phyloP scores from a whole-genome alignment of 1,140 invertebrate genomes.

The Phocides pigmalion region DNA sequence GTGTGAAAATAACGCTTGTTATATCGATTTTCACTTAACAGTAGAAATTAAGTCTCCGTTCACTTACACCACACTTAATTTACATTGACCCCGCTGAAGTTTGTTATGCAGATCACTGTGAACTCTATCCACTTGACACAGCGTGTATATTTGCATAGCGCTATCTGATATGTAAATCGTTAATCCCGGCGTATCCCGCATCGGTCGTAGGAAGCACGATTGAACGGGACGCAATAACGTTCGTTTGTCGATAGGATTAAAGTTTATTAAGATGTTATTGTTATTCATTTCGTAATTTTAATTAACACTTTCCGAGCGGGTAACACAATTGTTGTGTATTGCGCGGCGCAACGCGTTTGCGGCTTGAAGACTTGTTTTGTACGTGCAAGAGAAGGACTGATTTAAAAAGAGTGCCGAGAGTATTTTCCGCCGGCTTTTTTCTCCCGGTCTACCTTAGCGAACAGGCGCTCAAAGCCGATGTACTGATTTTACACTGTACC shows the following conservation, averaged over 20 bases:
- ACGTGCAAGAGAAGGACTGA: no score
- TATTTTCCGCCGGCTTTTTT: no score
- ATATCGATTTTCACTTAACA: no score
- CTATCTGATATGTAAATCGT: slow-evolving; percentile 40
- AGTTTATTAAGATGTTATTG: slow-evolving; percentile 51
- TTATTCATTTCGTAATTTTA: slow-evolving; percentile 29
- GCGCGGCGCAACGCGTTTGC: no score
- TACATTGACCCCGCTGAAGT: slow-evolving; percentile 43
- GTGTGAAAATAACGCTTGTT: no score
- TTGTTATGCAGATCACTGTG: slow-evolving; percentile 40
- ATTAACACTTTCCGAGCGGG: slow-evolving; percentile 28
- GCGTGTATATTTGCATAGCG: slow-evolving; percentile 35
- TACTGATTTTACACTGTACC: no score
- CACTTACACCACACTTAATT: slow-evolving; percentile 46
- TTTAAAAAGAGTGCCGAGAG: no score
- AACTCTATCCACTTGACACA: slow-evolving; percentile 39
- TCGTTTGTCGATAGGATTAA: slow-evolving; percentile 46
- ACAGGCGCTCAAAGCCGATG: no score
- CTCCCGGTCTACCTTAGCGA: no score
- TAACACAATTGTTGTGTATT: no score
- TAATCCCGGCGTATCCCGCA: slow-evolving; percentile 53
- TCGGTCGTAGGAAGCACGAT: slow-evolving; percentile 51
- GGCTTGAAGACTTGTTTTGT: no score
- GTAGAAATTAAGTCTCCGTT: background rate
- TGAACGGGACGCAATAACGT: slow-evolving; percentile 42